Evolutionary conservation across 2,888 invertebrate species (phyloP).

Genomic region (Tetropium fuscum): DNA sequence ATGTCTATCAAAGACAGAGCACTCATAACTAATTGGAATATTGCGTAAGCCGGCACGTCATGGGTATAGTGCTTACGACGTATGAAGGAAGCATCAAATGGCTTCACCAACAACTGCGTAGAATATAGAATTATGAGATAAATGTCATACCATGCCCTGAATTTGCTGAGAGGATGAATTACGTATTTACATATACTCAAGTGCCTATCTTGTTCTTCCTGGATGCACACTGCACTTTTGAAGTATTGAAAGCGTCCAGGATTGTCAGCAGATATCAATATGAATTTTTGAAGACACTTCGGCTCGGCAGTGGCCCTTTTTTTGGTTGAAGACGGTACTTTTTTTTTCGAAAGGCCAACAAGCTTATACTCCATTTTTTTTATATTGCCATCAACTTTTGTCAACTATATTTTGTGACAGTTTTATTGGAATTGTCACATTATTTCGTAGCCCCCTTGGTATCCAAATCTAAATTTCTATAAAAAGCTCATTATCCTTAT

Average conservation of each 20-base stretch:
- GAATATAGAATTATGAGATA: constrained; percentile 40
- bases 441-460: no score
- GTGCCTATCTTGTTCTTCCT: constrained; percentile 39
- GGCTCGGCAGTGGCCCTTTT: no score
- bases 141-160: constrained; percentile 34
- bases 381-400: no score
- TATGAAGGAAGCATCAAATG: constrained; percentile 31
- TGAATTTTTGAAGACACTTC: background rate
- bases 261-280: background rate
- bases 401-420: no score
- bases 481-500: no score
- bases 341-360: no score
- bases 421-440: no score
- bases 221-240: constrained; percentile 40
- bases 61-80: background rate
- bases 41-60: background rate
- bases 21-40: constrained; percentile 29
- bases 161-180: constrained; percentile 43
- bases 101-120: constrained; percentile 27
- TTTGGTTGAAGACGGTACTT: no score
- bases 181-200: constrained; percentile 19
- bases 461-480: no score
- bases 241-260: constrained; percentile 20
- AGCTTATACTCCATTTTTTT: no score
- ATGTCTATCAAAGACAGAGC: constrained; percentile 33